phyloP scores from a whole-genome alignment of 2,113 vertebrate genomes.

The Ovis aries region DNA sequence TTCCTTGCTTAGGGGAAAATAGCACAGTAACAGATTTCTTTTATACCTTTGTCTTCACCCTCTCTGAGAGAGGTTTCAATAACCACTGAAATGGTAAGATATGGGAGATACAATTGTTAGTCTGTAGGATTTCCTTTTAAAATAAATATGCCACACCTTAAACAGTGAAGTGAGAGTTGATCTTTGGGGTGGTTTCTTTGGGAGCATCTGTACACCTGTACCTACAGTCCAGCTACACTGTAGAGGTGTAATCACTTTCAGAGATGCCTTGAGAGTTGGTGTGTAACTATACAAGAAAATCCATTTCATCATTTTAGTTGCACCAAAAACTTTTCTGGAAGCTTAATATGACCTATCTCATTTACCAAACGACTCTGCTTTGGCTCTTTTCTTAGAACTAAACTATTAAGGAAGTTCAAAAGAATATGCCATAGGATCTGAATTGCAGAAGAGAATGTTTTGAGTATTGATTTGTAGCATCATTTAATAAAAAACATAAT shows the following conservation, averaged over 20 bases:
- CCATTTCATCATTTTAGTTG: constrained; percentile 16
- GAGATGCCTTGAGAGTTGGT: not conserved
- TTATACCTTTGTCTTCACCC: constrained; percentile 43
- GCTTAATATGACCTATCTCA: constrained; percentile 19
- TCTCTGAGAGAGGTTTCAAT: constrained; percentile 67
- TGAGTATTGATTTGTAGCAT: not conserved
- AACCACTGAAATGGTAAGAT: constrained; percentile 52
- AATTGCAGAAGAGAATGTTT: constrained; percentile 11
- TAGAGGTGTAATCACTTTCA: not conserved
- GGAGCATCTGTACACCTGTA: not conserved
- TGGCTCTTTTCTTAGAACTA: not conserved
- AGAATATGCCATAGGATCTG: not conserved
- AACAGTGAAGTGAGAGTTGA: constrained; percentile 30
- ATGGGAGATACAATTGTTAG: constrained; percentile 31
- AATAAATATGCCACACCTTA: not conserved
- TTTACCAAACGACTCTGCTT: not conserved
- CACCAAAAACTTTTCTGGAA: not conserved
- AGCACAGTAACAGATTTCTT: constrained; percentile 41
- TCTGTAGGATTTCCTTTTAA: constrained; percentile 34
- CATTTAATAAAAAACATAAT: not conserved
- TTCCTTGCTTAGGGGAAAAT: constrained; percentile 51
- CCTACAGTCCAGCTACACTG: not conserved
- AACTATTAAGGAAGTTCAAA: constrained; percentile 6
- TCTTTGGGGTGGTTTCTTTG: constrained; percentile 6
- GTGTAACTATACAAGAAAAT: constrained; percentile 24